Evolutionary conservation across 2,888 invertebrate species (phyloP).

Genomic region (Coelopa pilipes): DNA sequence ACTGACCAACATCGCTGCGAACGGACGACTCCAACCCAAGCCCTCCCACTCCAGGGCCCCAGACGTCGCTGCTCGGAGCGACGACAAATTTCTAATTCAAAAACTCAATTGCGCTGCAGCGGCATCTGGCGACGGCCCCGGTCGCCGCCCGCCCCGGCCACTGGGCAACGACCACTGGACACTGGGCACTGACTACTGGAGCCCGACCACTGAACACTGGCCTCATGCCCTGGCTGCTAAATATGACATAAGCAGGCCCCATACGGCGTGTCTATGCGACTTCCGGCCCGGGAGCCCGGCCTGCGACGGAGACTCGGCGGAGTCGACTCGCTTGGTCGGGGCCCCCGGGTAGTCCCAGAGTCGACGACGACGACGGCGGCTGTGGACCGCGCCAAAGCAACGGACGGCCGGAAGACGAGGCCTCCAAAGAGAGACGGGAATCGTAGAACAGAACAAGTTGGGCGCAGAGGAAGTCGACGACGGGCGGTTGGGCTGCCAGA

Average conservation of each 20-base stretch:
- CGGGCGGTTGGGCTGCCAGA: too few relatives aligned
- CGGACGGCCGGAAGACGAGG: slow-evolving; percentile 17
- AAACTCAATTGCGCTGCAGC: not conserved
- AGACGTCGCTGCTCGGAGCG: not conserved
- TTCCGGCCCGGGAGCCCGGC: slow-evolving; percentile 12
- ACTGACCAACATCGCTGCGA: slow-evolving; percentile 18
- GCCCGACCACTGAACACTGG: slow-evolving; percentile 4
- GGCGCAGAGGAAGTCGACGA: too few relatives aligned
- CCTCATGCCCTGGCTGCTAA: slow-evolving; percentile 12
- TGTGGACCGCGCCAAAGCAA: not conserved
- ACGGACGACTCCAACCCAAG: not conserved
- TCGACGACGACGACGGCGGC: too few relatives aligned
- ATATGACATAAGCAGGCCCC: slow-evolving; percentile 22
- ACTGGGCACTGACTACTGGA: slow-evolving; percentile 2
- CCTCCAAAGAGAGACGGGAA: not conserved
- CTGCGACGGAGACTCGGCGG: too few relatives aligned
- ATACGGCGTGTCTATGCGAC: slow-evolving; percentile 26
- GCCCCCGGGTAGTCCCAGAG: too few relatives aligned
- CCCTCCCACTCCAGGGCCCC: not conserved
- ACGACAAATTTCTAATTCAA: not conserved
- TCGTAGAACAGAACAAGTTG: too few relatives aligned
- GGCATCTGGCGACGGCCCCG: not conserved
- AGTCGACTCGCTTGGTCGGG: too few relatives aligned
- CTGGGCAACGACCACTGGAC: not conserved
- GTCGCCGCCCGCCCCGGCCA: not conserved